Percentiles rank a stretch among this genome's conserved stretches.
phyloP scores from a whole-genome alignment of 2,797 vertebrate species.

The Phataginus tetradactyla region DNA sequence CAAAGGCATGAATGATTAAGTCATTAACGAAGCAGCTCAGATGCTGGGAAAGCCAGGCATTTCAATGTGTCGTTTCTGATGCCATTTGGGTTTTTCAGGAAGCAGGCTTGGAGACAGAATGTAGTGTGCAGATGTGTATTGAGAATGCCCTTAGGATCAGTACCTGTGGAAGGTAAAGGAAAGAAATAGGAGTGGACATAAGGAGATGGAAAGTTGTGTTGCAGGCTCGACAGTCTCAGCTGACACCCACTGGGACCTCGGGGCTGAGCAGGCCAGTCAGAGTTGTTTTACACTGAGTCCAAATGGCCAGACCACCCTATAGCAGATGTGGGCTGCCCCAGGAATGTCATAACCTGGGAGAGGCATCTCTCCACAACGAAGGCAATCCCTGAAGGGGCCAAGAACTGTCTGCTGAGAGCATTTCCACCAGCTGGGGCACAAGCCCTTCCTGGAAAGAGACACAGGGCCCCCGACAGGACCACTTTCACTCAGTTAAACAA shows the following conservation, averaged over 20 bases:
- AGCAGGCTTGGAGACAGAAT: not conserved
- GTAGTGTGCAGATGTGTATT: accelerated
- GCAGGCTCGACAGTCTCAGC: not conserved
- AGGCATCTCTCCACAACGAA: not conserved
- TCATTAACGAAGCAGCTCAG: not conserved
- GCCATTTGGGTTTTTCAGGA: not conserved
- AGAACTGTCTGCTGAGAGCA: not conserved
- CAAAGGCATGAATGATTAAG: not conserved
- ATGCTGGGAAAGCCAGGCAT: not conserved
- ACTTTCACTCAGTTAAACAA: not conserved
- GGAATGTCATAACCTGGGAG: not conserved
- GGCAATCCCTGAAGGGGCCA: not conserved
- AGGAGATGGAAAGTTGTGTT: not conserved
- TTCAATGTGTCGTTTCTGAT: not conserved
- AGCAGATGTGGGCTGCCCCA: not conserved
- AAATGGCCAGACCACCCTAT: no score
- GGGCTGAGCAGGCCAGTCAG: not conserved
- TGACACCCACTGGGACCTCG: accelerated
- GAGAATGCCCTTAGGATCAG: not conserved
- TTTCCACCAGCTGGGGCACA: not conserved
- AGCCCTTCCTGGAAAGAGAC: not conserved
- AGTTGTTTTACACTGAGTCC: not conserved
- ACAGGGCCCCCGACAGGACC: not conserved
- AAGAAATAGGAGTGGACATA: not conserved
- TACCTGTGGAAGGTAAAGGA: not conserved